Percentiles rank a stretch among this genome's conserved stretches.
These are phyloP conservation scores for Pheosia gnoma DNA, from an alignment of 2,888 invertebrate genomes.

Conservation along the genomic window DNA sequence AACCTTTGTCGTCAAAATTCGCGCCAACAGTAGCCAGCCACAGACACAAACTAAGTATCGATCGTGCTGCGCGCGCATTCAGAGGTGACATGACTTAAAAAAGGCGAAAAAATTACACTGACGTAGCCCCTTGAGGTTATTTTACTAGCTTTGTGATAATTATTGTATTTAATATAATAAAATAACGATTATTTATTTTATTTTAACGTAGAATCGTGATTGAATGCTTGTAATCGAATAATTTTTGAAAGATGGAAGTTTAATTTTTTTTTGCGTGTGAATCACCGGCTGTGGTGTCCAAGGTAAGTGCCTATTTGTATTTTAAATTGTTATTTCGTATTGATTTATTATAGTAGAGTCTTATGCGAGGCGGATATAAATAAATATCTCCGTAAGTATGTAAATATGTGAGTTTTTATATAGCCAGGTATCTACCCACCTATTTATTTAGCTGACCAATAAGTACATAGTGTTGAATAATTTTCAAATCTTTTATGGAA, in stretches of 20 bases:
- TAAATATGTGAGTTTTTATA: too few species aligned
- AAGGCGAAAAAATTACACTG: slow-evolving; percentile 59
- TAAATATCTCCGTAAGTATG: too few species aligned
- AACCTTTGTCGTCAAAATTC: not conserved
- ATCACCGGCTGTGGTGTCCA: slow-evolving; percentile 21
- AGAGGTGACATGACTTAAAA: slow-evolving; percentile 51
- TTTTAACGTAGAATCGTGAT: slow-evolving; percentile 16
- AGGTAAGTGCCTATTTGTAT: slow-evolving; percentile 29
- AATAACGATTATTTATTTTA: slow-evolving; percentile 14
- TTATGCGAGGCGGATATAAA: not conserved
- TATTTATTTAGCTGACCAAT: not conserved
- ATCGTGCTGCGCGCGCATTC: slow-evolving; percentile 74
- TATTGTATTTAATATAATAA: slow-evolving; percentile 13
- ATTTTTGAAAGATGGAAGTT: slow-evolving; percentile 18
- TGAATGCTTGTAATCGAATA: slow-evolving; percentile 21
- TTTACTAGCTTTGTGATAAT: slow-evolving; percentile 30
- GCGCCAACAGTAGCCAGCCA: not conserved
- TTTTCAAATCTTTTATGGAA: slow-evolving; percentile 2
- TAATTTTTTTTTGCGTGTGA: slow-evolving; percentile 23
- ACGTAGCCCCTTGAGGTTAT: slow-evolving; percentile 51
- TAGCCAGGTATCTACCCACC: not conserved
- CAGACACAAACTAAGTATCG: slow-evolving; percentile 45
- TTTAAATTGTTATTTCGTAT: slow-evolving; percentile 9
- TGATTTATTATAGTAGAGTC: not conserved
- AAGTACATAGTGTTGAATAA: not conserved